Conservation (phyloP, 2,888 invertebrate genomes). For the Scaptomyza reducta region DNA sequence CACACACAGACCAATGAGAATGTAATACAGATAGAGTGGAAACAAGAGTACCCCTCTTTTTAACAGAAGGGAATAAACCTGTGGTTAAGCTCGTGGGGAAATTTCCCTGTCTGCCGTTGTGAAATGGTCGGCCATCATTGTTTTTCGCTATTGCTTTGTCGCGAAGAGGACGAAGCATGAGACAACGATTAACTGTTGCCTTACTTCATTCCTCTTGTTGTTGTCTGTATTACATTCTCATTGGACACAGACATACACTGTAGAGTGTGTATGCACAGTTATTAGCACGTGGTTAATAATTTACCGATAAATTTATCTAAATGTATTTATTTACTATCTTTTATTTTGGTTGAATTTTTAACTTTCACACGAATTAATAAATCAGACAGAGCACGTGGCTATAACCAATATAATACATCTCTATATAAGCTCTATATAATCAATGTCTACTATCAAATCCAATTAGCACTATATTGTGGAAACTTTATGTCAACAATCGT, state of each 20-base stretch:
- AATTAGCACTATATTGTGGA: constrained; percentile 75
- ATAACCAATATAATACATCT: constrained; percentile 13
- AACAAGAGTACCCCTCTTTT: no score
- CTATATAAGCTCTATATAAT: constrained; percentile 29
- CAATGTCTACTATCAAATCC: constrained; percentile 25
- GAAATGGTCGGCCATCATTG: no score
- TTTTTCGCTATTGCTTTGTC: no score
- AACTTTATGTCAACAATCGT: constrained; percentile 63
- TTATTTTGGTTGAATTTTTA: constrained; percentile 4
- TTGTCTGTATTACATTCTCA: no score
- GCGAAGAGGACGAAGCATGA: no score
- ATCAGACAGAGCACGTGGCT: constrained; percentile 40
- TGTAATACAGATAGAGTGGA: no score
- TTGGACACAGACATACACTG: neutral
- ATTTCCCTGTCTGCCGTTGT: no score
- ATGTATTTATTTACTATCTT: constrained; percentile 5
- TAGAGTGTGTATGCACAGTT: constrained; percentile 41
- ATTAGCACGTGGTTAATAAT: constrained; percentile 73
- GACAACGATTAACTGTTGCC: no score
- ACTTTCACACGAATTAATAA: constrained; percentile 47
- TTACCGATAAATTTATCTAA: constrained; percentile 42
- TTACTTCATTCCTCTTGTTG: no score
- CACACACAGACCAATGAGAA: no score
- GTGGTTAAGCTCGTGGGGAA: no score
- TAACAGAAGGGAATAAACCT: no score